Evolutionary conservation across 2,888 invertebrate species (phyloP).

Genomic region (Dysmachus trigonus): DNA sequence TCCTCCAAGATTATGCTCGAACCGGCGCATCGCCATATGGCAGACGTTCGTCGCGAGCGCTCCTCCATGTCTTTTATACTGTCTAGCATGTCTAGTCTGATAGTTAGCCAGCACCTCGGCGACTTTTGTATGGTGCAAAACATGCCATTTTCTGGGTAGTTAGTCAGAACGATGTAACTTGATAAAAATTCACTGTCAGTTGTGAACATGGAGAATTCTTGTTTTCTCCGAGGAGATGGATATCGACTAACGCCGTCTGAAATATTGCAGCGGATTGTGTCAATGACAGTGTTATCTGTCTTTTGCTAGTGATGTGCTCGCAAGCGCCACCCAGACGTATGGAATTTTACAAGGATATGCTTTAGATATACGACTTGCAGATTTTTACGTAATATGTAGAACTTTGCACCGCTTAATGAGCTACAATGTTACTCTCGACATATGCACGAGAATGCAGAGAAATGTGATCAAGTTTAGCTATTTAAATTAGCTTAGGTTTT

Average conservation of each 20-base stretch:
- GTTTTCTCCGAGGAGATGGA: neutral
- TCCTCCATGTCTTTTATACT: neutral
- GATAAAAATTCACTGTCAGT: conserved; percentile 17
- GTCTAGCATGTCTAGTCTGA: neutral
- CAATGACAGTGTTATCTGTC: neutral
- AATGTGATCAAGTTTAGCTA: too few relatives aligned
- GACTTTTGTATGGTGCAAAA: conserved; percentile 3
- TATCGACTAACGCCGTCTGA: neutral
- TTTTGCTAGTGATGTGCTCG: neutral
- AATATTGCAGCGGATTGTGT: neutral
- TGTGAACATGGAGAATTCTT: neutral
- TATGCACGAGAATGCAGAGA: too few relatives aligned
- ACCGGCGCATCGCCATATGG: neutral
- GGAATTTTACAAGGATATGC: neutral
- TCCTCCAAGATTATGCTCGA: neutral
- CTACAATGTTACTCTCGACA: neutral
- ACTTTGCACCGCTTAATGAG: neutral
- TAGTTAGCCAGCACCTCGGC: neutral
- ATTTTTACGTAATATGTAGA: neutral
- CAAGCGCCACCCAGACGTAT: neutral
- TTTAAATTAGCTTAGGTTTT: too few relatives aligned
- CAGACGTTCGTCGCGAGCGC: neutral
- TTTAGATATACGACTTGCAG: neutral
- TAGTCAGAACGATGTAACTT: neutral
- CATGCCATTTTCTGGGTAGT: conserved; percentile 9